Base-by-base conservation (phyloP, 2,888 invertebrate genomes). In the Blera fallax region DNA sequence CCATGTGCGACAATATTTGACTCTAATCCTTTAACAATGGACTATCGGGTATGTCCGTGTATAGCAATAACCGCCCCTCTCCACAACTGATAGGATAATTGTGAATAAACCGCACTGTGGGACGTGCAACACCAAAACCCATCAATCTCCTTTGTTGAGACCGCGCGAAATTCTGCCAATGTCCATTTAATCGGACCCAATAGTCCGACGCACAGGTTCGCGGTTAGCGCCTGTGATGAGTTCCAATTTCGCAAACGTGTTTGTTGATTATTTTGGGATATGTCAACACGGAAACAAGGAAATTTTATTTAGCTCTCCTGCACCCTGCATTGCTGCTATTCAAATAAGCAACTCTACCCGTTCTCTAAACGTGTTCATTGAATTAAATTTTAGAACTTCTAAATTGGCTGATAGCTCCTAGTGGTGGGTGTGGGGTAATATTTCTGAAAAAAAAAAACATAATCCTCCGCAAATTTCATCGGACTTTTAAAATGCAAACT, bases 221-320 rank as follows among this genome's bases (percentile, higher is more conserved):
- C 21, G 80, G 84, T 74, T 48, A 34, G 45, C 62, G 21, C 14
- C 67, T 18, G 62, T 79, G 84, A 79, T 84, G 84, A 73, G 79
- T 64, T 79, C 69, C 74, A 73, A 73, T 84, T 79, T 79, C 56
- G 48, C 64, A 56, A 58, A 10, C 45, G 16, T 80, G 80, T 74
- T 52, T 84, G 69, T 64, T 84, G 80, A 74, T 80, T 84, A 79
- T 80, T 74, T 79, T 62, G 40, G 50, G 43, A 76, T 79, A 84
- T 80, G 80, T 79, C 80, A 84, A 74, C 80, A 65, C 27, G 34
- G 11, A 58, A 74, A 76, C 74, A 84, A 84, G 18, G 52, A 62
- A 79, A 79, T 64, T 79, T 58, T 79, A 80, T 70, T 37, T 48
- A 11, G 34, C 40, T 56, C 48, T 29, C 56, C 34, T 8, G 24